A percentile compares a stretch with the other conserved stretches of the same genome.
These are phyloP conservation scores for Tipula lateralis DNA, from an alignment of 2,888 invertebrate genomes.

Conservation along the genomic window DNA sequence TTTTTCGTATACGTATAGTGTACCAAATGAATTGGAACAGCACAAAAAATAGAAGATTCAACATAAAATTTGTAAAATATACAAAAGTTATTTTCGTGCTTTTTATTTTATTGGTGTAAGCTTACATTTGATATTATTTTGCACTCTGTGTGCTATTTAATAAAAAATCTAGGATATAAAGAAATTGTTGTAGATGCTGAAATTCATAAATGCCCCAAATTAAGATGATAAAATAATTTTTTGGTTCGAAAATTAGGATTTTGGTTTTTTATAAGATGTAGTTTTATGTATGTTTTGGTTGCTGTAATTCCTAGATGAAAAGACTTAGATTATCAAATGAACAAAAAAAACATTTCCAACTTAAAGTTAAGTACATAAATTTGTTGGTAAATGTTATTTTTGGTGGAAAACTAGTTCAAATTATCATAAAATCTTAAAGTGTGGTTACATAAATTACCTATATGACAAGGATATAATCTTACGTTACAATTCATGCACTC, in stretches of 20 bases:
- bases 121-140: not conserved
- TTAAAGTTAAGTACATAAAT: too few relatives aligned
- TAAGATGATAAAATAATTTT: not conserved
- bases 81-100: not conserved
- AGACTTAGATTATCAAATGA: too few relatives aligned
- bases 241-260: not conserved
- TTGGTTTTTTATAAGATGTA: not conserved
- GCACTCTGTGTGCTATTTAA: not conserved
- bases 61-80: constrained; percentile 11
- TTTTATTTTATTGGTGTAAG: constrained; percentile 19
- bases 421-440: too few relatives aligned
- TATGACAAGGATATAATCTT: too few relatives aligned
- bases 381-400: too few relatives aligned
- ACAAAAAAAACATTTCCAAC: too few relatives aligned
- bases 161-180: not conserved
- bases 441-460: too few relatives aligned
- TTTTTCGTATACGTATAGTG: not conserved
- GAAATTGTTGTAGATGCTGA: not conserved
- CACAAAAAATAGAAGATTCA: not conserved
- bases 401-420: too few relatives aligned
- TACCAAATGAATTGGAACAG: not conserved
- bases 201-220: constrained; percentile 1
- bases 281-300: not conserved
- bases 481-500: too few relatives aligned
- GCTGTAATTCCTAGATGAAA: not conserved